These are phyloP conservation scores for Sanderia malayensis DNA, from an alignment of 30 jellyfish, hydroid and myxozoan species.

Conservation along the genomic window DNA sequence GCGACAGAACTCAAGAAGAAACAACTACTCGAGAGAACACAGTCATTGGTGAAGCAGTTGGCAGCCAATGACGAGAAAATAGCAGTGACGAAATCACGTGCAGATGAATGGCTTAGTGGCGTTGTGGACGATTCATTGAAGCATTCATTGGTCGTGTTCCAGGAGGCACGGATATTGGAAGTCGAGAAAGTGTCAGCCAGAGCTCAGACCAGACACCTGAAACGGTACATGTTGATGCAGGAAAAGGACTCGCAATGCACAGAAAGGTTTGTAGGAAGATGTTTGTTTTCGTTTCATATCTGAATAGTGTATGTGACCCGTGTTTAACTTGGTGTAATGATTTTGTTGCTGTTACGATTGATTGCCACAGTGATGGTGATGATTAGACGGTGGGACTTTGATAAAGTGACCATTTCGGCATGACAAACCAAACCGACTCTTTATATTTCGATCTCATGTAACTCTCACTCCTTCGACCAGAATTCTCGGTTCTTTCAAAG, in stretches of 20 bases:
- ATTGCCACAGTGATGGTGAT: neutral
- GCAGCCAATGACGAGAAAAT: conserved; percentile 68
- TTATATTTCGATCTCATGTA: too few species aligned
- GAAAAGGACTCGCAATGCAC: conserved; percentile 53
- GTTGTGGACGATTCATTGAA: conserved; percentile 44
- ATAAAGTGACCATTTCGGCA: too few species aligned
- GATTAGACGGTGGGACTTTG: neutral
- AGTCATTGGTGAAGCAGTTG: conserved; percentile 37
- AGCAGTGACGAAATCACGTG: conserved; percentile 46
- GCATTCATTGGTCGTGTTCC: conserved; percentile 44
- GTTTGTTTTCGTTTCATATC: neutral
- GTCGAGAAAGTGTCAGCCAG: conserved; percentile 67
- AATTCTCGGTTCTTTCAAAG: too few species aligned
- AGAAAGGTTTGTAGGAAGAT: conserved; percentile 46
- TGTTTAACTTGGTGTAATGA: too few species aligned
- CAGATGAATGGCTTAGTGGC: conserved; percentile 74
- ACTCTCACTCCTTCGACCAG: too few species aligned
- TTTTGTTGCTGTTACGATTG: neutral
- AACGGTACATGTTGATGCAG: conserved; percentile 51
- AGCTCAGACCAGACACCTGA: conserved; percentile 63
- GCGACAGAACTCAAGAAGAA: conserved; percentile 31
- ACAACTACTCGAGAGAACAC: conserved; percentile 46
- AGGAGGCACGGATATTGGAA: conserved; percentile 55
- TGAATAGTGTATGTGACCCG: neutral
- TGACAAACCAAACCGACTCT: too few species aligned